Evolutionary conservation across 1,140 invertebrate genomes (phyloP).

Genomic region (Drosophila sturtevanti): DNA sequence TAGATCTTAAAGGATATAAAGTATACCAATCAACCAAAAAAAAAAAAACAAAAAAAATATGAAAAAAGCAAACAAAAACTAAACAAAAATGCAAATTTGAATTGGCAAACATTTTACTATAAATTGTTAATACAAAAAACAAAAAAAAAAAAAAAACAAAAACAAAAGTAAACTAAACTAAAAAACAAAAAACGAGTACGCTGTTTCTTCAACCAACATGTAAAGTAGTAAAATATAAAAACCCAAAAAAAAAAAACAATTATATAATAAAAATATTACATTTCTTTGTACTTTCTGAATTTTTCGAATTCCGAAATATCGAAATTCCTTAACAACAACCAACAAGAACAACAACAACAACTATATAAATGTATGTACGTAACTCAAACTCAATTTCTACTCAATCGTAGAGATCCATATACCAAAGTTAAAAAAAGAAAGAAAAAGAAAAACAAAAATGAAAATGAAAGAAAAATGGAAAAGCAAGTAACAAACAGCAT

Average conservation of each 20-base stretch:
- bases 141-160: constrained; percentile 19
- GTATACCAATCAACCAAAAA: constrained; percentile 68
- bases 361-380: constrained; percentile 76
- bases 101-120: constrained; percentile 21
- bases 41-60: constrained; percentile 46
- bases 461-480: constrained; percentile 39
- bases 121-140: constrained; percentile 60
- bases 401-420: constrained; percentile 74
- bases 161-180: constrained; percentile 42
- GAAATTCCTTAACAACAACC: constrained; percentile 47
- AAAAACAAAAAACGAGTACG: constrained; percentile 14
- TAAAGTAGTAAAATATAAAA: constrained; percentile 63
- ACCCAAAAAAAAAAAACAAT: constrained; percentile 15
- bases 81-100: constrained; percentile 12
- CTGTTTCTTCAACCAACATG: constrained; percentile 42
- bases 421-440: constrained; percentile 72
- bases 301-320: constrained; percentile 32
- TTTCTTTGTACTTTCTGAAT: constrained; percentile 4
- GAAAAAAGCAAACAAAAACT: constrained; percentile 35
- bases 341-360: constrained; percentile 41
- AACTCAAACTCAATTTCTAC: constrained; percentile 76
- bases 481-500: constrained; percentile 58
- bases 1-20: constrained; percentile 79
- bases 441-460: constrained; percentile 28
- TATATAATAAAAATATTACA: constrained; percentile 1